Conservation (phyloP, 2,113 vertebrate species). For the Forbesichthys agassizii region DNA sequence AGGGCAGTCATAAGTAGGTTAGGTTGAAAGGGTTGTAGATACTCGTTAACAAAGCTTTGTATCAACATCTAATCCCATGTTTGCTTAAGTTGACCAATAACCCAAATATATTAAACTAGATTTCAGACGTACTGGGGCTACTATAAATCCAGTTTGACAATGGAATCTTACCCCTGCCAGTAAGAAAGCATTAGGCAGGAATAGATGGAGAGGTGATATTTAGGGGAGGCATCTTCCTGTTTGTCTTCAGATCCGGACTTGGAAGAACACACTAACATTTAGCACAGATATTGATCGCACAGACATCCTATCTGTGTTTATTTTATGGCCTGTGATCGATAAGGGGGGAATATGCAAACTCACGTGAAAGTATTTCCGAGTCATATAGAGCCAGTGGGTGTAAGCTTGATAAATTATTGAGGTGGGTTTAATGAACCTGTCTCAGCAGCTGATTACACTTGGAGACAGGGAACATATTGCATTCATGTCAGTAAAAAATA, state of each 20-base stretch:
- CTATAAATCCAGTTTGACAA: not conserved
- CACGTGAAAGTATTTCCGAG: slow-evolving; percentile 40
- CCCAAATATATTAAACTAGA: slow-evolving; percentile 2
- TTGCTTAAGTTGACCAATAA: slow-evolving; percentile 15
- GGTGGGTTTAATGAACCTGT: slow-evolving; percentile 36
- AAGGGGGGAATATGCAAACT: slow-evolving; percentile 45
- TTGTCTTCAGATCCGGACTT: slow-evolving; percentile 23
- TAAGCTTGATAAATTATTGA: slow-evolving; percentile 26
- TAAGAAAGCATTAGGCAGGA: slow-evolving; percentile 10
- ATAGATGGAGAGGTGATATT: slow-evolving; percentile 9
- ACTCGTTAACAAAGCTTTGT: not conserved
- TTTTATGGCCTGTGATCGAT: slow-evolving; percentile 36
- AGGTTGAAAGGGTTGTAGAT: not conserved
- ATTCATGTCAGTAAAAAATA: slow-evolving; percentile 1
- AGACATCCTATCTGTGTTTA: slow-evolving; percentile 50
- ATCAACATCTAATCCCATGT: not conserved
- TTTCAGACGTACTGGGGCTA: not conserved
- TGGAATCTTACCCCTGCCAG: not conserved
- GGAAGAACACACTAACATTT: slow-evolving; percentile 22
- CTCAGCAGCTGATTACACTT: slow-evolving; percentile 9
- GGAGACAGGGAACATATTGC: not conserved
- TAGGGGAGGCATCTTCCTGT: not conserved
- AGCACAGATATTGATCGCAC: slow-evolving; percentile 37
- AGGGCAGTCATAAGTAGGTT: slow-evolving; percentile 51
- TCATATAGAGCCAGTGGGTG: slow-evolving; percentile 17